phyloP scores from a whole-genome alignment of 2,113 vertebrate genomes.

The Sceloporus undulatus region DNA sequence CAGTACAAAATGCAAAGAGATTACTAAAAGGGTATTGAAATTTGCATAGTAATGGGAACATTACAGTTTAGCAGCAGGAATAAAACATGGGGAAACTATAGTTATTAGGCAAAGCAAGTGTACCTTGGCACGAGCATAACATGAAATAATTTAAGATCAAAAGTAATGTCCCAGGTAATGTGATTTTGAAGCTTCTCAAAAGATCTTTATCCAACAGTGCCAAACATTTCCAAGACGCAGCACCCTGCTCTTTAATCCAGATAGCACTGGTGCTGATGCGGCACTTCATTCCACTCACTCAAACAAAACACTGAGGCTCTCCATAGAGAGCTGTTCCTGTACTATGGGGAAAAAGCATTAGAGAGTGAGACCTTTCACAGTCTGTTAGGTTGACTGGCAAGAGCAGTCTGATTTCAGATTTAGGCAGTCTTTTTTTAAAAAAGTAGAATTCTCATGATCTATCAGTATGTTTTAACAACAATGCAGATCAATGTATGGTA shows the following conservation, averaged over 20 bases:
- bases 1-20: constrained; percentile 62
- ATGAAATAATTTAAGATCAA: constrained; percentile 53
- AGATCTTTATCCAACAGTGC: constrained; percentile 12
- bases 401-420: no score
- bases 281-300: not conserved
- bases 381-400: not conserved
- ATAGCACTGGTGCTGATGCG: not conserved
- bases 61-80: constrained; percentile 42
- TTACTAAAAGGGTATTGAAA: constrained; percentile 68
- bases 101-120: constrained; percentile 30
- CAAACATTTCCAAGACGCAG: constrained; percentile 23
- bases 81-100: not conserved
- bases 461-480: no score
- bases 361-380: not conserved
- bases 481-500: no score
- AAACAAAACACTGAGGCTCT: not conserved
- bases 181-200: not conserved
- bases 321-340: constrained; percentile 1
- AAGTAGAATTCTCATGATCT: no score
- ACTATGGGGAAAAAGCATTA: constrained; percentile 3
- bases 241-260: constrained; percentile 28
- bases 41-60: constrained; percentile 74
- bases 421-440: no score
- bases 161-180: constrained; percentile 23
- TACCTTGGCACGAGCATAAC: constrained; percentile 39